Percentiles rank a stretch among this genome's conserved stretches.
Evolutionary conservation across 2,113 vertebrate genomes (phyloP).

Genomic region (Planiliza haematocheilus): DNA sequence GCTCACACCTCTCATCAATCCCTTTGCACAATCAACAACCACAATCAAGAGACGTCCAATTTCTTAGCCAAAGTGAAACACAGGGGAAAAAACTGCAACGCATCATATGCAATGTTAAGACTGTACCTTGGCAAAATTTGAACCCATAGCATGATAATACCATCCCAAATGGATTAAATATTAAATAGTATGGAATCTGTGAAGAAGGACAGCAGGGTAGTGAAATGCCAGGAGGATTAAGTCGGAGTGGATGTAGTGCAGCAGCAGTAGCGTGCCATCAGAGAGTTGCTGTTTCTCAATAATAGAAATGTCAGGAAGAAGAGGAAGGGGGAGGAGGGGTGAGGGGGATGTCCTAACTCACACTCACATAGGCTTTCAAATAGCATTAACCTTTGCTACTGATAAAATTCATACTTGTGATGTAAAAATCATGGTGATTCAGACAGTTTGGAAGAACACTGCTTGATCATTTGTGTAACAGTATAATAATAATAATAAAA

Average conservation of each 20-base stretch:
- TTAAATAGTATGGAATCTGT: constrained; percentile 69
- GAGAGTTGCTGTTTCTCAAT: constrained; percentile 74
- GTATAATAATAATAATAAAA: no score
- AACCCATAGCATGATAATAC: constrained; percentile 65
- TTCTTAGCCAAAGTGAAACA: constrained; percentile 53
- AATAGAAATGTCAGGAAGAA: constrained; percentile 77
- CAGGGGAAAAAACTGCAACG: constrained; percentile 44
- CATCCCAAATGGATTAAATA: constrained; percentile 76
- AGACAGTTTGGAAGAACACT: constrained; percentile 21
- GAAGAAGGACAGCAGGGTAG: constrained; percentile 62
- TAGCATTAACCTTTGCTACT: constrained; percentile 68
- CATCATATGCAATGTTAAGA: constrained; percentile 64
- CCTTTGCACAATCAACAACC: constrained; percentile 69
- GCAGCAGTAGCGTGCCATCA: constrained; percentile 59
- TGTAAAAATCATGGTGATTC: constrained; percentile 8
- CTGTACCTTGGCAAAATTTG: constrained; percentile 53
- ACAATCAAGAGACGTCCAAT: constrained; percentile 59
- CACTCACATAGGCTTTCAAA: constrained; percentile 76
- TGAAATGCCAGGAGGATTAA: constrained; percentile 80
- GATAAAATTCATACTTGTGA: constrained; percentile 35
- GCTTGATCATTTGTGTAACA: constrained; percentile 1
- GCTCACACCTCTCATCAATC: constrained; percentile 72
- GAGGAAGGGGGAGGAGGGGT: constrained; percentile 11
- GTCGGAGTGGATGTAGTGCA: constrained; percentile 69
- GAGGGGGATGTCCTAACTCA: constrained; percentile 38